A percentile compares a stretch with the other conserved stretches of the same genome.
Evolutionary conservation across 2,888 invertebrate genomes (phyloP).

Genomic region (Habroteleia sp.): DNA sequence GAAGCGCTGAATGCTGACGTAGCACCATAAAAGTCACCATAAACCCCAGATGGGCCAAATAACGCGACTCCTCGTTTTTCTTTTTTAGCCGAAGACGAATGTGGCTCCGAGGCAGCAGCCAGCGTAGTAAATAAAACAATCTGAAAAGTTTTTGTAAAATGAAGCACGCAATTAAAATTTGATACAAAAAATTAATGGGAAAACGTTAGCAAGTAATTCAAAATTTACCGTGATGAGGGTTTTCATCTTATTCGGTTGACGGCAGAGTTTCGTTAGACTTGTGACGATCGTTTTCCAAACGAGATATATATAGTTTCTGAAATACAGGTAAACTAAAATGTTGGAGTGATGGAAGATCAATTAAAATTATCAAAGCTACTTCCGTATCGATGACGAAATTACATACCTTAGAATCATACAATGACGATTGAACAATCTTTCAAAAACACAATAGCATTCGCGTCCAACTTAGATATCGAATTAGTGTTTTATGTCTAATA

Average conservation of each 20-base stretch:
- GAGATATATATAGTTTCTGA: slow-evolving; percentile 70
- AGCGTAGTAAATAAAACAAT: slow-evolving; percentile 66
- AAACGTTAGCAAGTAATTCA: too few relatives aligned
- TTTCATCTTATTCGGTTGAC: slow-evolving; percentile 72
- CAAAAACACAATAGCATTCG: slow-evolving; percentile 58
- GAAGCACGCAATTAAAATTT: too few relatives aligned
- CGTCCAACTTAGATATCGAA: slow-evolving; percentile 58
- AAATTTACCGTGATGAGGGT: slow-evolving; percentile 64
- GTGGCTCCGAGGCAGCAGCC: slow-evolving; percentile 54
- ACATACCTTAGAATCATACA: slow-evolving; percentile 71
- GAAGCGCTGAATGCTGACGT: slow-evolving; percentile 67
- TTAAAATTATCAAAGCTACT: slow-evolving; percentile 72
- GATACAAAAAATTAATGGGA: too few relatives aligned
- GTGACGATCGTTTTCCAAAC: slow-evolving; percentile 59
- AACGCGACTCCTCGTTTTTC: slow-evolving; percentile 75
- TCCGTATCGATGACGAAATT: slow-evolving; percentile 71
- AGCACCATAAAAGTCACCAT: slow-evolving; percentile 72
- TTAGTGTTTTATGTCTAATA: slow-evolving; percentile 67
- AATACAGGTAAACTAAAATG: slow-evolving; percentile 65
- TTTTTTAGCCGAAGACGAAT: slow-evolving; percentile 67
- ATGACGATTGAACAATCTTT: slow-evolving; percentile 71
- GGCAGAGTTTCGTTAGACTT: slow-evolving; percentile 66
- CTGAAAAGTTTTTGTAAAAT: too few relatives aligned
- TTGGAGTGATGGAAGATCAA: slow-evolving; percentile 70
- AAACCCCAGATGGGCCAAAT: slow-evolving; percentile 70